Conservation (phyloP, 35 echinoderm and acorn worm genomes). For the Patiria miniata region DNA sequence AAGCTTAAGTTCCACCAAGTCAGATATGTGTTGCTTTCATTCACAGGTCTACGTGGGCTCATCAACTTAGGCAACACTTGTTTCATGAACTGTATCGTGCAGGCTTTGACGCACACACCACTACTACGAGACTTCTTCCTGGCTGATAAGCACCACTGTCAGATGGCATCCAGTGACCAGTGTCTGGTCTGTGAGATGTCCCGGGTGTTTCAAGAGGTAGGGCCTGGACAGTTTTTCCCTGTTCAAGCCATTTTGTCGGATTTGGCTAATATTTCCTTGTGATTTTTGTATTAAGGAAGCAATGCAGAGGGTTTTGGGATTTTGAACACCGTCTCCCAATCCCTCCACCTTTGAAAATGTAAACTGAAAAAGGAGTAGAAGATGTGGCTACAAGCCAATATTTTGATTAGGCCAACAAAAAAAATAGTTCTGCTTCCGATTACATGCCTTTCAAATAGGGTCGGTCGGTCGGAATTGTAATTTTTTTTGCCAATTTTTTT, state of each 20-base stretch:
- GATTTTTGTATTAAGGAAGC: background rate
- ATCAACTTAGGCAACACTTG: conserved; percentile 98
- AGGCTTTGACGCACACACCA: conserved; percentile 94
- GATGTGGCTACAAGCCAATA: too few species aligned
- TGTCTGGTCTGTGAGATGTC: conserved; percentile 99
- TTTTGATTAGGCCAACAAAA: too few species aligned
- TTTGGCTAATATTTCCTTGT: background rate
- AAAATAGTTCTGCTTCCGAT: too few species aligned
- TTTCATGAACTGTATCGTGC: conserved; percentile 99
- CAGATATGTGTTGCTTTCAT: conserved; percentile 9
- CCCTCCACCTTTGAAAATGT: too few species aligned
- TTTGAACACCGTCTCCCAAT: too few species aligned
- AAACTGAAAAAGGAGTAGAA: too few species aligned
- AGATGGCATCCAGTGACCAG: conserved; percentile 67
- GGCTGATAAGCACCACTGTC: conserved; percentile 86
- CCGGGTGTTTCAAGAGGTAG: conserved; percentile 97
- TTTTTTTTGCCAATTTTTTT: too few species aligned
- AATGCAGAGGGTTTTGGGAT: too few species aligned
- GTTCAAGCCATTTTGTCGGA: background rate
- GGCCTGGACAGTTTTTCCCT: background rate
- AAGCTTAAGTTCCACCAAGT: too few species aligned
- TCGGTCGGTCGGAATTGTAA: too few species aligned
- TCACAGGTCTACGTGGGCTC: conserved; percentile 85
- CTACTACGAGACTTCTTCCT: conserved; percentile 96
- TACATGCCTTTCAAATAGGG: too few species aligned